Evolutionary conservation across 2,888 invertebrate species (phyloP), one percentile per base, ranked within the genome.

Genomic region (Biston stratarius): DNA sequence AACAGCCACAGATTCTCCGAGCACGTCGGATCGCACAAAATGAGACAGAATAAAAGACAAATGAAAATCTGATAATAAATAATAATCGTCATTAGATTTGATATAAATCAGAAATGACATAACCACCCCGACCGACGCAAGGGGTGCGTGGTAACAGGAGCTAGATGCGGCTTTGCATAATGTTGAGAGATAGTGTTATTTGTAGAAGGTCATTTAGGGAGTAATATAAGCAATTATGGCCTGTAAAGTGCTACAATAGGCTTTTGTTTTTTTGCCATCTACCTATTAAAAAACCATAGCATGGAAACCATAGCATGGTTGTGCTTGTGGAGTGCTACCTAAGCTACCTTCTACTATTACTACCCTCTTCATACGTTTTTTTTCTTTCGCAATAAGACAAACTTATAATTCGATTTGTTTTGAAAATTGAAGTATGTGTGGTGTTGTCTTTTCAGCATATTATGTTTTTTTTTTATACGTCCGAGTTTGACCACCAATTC

Each of bases 341-440:
- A n/a, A n/a, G n/a, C n/a, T n/a, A n/a, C n/a, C n/a, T n/a, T n/a
- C n/a, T n/a, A n/a, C n/a, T n/a, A n/a, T n/a, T n/a, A n/a, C n/a
- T n/a, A n/a, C n/a, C n/a, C n/a, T n/a, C n/a, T n/a, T n/a, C n/a
- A n/a, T n/a, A n/a, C n/a, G n/a, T n/a, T n/a, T n/a, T n/a, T n/a
- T n/a, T n/a, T n/a, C n/a, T n/a, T n/a, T n/a, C n/a, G n/a, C n/a
- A n/a, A n/a, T n/a, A n/a, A n/a, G n/a, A n/a, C n/a, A n/a, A n/a
- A n/a, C n/a, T n/a, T n/a, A n/a, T n/a, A n/a, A 76, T 78, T 79
- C 80, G 80, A 85, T 82, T 82, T 85, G 81, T 86, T 88, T 87
- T 88, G 80, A 83, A 85, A 84, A 83, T 82, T 77, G 81, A 80
- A 84, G 74, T 71, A 51, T 2, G 71, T 75, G 73, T 33, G 60